Evolutionary conservation across 2,113 vertebrate species (phyloP), one percentile per base, ranked within the genome.

Genomic region (Arvicanthis niloticus): DNA sequence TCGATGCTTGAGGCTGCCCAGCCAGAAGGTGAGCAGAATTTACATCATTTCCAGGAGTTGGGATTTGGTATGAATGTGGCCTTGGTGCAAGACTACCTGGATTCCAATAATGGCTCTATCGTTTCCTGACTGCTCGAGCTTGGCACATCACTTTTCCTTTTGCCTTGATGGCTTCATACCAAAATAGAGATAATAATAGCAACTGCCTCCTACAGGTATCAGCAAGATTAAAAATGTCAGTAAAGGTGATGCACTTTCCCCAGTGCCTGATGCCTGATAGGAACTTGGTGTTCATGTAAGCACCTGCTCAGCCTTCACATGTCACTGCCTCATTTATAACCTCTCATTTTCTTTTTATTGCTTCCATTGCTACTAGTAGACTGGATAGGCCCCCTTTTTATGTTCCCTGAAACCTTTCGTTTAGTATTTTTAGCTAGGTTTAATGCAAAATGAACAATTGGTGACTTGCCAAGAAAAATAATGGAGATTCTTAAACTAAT

Each of bases 401-500:
- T 91, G 7, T 84, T 91, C 67, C 48, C 12, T 75, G 31, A 37
- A 73, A 34, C 1, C 7, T 89, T 95, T 87, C 70, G 58, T 53
- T 19, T 91, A 53, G 3, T 77, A n/a, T 80, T 86, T 86, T 91
- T 89, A 62, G 81, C 37, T 92, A 56, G 24, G 21, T 4, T 60
- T 77, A 70, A 58, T 96, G 21, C 68, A 96, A 77, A 45, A 70
- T 77, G 76, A 91, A 73, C 26, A 92, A n/a, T 65, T 92, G 37
- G 58, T 91, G 53, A 80, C 48, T 40, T 94, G 72, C 84, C 67
- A 92, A 86, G 80, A 94, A 97, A 65, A 88, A 37, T 77, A 86
- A 88, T 85, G 85, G 80, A 84, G 26, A 48, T 75, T 95, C 67
- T 96, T 88, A 92, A 91, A 91, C 68, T 62, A 68, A 48, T 87